These are phyloP conservation scores for Xerus inauris DNA, from an alignment of 2,113 vertebrate genomes.

Conservation along the genomic window DNA sequence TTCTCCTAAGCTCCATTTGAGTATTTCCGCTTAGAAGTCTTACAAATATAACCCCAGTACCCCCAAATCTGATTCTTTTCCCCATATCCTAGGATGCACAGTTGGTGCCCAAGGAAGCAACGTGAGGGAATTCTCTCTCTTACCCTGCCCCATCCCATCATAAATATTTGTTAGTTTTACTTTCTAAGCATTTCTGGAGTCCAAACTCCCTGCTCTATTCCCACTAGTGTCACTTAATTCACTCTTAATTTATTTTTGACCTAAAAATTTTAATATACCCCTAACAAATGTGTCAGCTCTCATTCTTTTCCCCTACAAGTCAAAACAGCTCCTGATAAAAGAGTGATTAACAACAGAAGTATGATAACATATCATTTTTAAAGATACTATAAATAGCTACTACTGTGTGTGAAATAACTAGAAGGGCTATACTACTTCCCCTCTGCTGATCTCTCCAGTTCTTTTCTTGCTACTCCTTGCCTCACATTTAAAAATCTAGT, in stretches of 20 bases:
- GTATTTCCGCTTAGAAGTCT: neutral
- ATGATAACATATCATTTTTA: neutral
- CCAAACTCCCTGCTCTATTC: neutral
- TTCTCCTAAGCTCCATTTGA: neutral
- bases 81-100: neutral
- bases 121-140: neutral
- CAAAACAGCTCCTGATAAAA: neutral
- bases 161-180: neutral
- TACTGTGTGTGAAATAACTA: neutral
- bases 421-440: neutral
- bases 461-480: neutral
- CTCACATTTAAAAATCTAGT: conserved; percentile 1
- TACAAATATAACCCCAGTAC: neutral
- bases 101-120: neutral
- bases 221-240: neutral
- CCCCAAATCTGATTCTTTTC: neutral
- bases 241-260: neutral
- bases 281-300: neutral
- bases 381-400: neutral
- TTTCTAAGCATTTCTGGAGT: neutral
- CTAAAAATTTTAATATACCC: neutral
- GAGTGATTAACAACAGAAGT: conserved; percentile 3
- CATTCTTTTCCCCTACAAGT: neutral
- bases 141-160: neutral
- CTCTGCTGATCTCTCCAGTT: neutral